Evolutionary conservation across 1,140 invertebrate species (phyloP), one percentile per base, ranked within the genome.

Genomic region (Cherax quadricarinatus): DNA sequence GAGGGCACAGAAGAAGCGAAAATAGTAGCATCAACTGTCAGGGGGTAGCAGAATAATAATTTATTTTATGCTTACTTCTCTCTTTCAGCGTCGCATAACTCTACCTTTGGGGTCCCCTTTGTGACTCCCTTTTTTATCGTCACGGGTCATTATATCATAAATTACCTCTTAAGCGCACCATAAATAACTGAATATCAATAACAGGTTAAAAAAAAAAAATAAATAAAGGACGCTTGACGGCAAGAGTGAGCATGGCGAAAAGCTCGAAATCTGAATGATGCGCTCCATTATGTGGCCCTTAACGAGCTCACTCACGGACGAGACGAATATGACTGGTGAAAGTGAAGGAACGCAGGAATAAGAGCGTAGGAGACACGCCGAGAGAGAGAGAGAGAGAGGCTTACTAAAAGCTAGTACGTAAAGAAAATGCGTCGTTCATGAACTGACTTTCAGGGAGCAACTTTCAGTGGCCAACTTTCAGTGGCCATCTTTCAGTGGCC

Each of bases 251-350:
- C 86, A 80, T 88, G 75, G 60, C 86, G 86, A 88, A 88, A 80
- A 75, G 86, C 86, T 75, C n/a, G 78, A 88, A 88, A 88, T 80
- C 78, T 88, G 86, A 88, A 88, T 88, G 86, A 57, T 88, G 41
- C 78, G 70, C 86, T 75, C 57, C 86, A 80, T 41, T 88, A 62
- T 53, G 86, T 73, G 86, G 21, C 53, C 30, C 48, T 83, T 51
- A 83, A 12, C 81, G 21, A 9, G 81, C 21, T 41, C 30, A 41
- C 81, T 75, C n/a, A 21, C 24, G 12, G 70, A 30, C n/a, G 30
- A 75, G 70, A 75, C 70, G 70, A 75, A 75, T 75, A n/a, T 75
- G 70, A 75, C n/a, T 75, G n/a, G 24, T 30, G 70, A 75, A 75
- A 75, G 70, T 75, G 70, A 75, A 30, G 70, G 70, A n/a, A n/a